phyloP scores from a whole-genome alignment of 2,113 vertebrate species.

The Steatornis caripensis region DNA sequence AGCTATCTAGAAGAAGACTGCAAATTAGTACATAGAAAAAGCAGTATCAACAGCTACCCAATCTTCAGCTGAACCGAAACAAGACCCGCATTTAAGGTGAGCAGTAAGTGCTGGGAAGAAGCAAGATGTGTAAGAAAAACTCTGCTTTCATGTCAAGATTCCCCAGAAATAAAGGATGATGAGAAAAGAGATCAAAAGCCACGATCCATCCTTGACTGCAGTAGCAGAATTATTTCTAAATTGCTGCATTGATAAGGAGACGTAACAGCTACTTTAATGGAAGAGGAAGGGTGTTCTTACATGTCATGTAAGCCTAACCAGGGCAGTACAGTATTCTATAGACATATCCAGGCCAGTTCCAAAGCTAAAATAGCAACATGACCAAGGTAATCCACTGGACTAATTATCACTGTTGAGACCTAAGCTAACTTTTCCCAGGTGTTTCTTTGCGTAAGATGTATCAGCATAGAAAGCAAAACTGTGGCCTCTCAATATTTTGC shows the following conservation, averaged over 20 bases:
- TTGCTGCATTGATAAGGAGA: not conserved
- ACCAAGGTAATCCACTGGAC: conserved; percentile 8
- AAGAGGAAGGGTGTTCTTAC: not conserved
- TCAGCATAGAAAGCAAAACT: not conserved
- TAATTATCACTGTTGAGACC: not conserved
- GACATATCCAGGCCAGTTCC: not conserved
- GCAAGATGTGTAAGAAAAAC: not conserved
- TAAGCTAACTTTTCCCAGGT: not conserved
- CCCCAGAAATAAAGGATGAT: not conserved
- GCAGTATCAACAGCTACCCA: not conserved
- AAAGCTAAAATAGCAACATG: conserved; percentile 28
- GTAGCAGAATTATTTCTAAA: not conserved
- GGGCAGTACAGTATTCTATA: not conserved
- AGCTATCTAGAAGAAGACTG: not conserved
- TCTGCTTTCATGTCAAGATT: not conserved
- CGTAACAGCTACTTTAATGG: not conserved
- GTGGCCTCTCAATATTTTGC: not conserved
- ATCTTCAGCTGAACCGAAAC: not conserved
- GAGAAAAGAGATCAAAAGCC: not conserved
- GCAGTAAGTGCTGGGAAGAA: not conserved
- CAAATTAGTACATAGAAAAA: not conserved
- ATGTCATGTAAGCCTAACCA: not conserved
- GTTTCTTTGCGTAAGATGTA: not conserved
- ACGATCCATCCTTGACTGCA: not conserved
- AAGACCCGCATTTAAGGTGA: not conserved